These are phyloP conservation scores for Melanophora roralis DNA, from an alignment of 2,888 invertebrate genomes.

Conservation along the genomic window DNA sequence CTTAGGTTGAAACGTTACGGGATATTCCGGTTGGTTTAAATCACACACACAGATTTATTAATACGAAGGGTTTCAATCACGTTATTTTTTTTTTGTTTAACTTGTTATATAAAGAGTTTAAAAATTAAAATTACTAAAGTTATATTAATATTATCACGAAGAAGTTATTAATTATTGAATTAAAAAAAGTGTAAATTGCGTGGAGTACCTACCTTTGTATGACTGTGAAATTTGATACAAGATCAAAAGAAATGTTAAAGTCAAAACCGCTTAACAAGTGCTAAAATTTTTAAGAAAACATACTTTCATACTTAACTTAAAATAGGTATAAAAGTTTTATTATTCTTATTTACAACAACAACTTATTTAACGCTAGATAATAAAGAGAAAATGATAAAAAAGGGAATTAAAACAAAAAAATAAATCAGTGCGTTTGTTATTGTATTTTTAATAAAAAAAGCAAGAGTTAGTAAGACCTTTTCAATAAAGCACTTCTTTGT, in stretches of 20 bases:
- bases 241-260: slow-evolving; percentile 37
- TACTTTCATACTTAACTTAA: no score
- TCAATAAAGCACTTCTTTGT: no score
- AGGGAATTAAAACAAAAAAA: slow-evolving; percentile 13
- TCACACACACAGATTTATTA: background rate
- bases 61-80: background rate
- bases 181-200: background rate
- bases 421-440: slow-evolving; percentile 27
- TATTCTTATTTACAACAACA: background rate
- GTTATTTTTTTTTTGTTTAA: background rate
- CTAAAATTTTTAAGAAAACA: slow-evolving; percentile 19
- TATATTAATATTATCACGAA: background rate
- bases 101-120: background rate
- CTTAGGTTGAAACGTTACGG: background rate
- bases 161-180: background rate
- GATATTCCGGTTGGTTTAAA: slow-evolving; percentile 9
- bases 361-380: slow-evolving; percentile 34
- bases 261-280: slow-evolving; percentile 52
- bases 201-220: no score
- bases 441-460: background rate
- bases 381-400: slow-evolving; percentile 44
- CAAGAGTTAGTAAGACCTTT: background rate
- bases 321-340: background rate
- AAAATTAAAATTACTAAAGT: no score
- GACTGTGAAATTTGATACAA: slow-evolving; percentile 36